These are phyloP conservation scores for Melanophora roralis DNA, from an alignment of 2,888 invertebrate species.

Conservation along the genomic window DNA sequence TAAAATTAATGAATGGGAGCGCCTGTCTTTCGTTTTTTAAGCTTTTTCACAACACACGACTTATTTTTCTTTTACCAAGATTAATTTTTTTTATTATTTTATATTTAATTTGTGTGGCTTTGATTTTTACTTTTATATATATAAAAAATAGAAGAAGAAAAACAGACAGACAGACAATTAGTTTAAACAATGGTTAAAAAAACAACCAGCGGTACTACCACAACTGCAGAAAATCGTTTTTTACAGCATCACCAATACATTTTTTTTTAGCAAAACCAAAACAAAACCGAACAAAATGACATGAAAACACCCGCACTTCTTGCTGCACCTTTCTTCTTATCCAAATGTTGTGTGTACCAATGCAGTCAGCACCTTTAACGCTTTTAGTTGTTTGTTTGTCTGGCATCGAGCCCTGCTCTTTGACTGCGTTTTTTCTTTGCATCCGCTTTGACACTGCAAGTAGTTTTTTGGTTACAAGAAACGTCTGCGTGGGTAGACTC, in stretches of 20 bases:
- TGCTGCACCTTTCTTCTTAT: slow-evolving; percentile 47
- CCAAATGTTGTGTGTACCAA: not conserved
- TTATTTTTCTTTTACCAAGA: slow-evolving; percentile 38
- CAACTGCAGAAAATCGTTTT: slow-evolving; percentile 13
- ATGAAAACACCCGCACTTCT: slow-evolving; percentile 49
- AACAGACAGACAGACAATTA: slow-evolving; percentile 10
- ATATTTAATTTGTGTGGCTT: slow-evolving; percentile 45
- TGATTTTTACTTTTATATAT: slow-evolving; percentile 43
- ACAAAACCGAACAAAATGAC: slow-evolving; percentile 29
- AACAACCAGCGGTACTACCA: slow-evolving; percentile 17
- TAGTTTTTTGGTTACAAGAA: slow-evolving; percentile 41
- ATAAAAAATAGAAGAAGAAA: slow-evolving; percentile 19
- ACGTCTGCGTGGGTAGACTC: slow-evolving; percentile 67
- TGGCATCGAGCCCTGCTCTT: slow-evolving; percentile 48
- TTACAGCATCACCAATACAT: slow-evolving; percentile 7
- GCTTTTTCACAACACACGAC: slow-evolving; percentile 36
- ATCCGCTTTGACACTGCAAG: slow-evolving; percentile 62
- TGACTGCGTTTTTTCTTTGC: slow-evolving; percentile 46
- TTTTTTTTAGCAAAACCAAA: slow-evolving; percentile 13
- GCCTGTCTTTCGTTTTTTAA: slow-evolving; percentile 59
- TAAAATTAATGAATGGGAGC: slow-evolving; percentile 67
- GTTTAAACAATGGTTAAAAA: slow-evolving; percentile 20
- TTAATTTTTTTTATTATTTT: slow-evolving; percentile 43
- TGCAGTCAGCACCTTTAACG: slow-evolving; percentile 41
- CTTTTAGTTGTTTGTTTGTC: slow-evolving; percentile 41